These are phyloP conservation scores for Epizoanthus scotinus DNA, from an alignment of 92 coral and sea anemone genomes.

Conservation along the genomic window DNA sequence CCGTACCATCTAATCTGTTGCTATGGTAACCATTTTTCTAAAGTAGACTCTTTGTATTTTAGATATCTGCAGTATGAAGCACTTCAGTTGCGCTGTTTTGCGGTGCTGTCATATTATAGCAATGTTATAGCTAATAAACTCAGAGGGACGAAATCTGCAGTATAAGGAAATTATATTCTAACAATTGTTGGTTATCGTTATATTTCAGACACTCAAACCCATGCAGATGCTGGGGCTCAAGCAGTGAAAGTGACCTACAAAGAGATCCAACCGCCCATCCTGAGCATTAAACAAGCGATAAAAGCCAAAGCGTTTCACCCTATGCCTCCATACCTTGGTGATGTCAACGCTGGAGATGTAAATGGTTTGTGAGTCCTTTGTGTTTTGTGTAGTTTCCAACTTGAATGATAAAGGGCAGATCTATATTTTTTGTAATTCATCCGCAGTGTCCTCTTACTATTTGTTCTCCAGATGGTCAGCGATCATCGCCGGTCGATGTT, in stretches of 20 bases:
- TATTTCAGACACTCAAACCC: slow-evolving; percentile 71
- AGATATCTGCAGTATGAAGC: too few relatives aligned
- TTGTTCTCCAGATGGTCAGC: too few relatives aligned
- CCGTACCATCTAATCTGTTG: too few relatives aligned
- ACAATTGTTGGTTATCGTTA: neutral
- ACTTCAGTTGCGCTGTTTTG: too few relatives aligned
- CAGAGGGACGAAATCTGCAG: neutral
- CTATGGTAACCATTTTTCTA: too few relatives aligned
- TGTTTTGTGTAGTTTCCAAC: neutral
- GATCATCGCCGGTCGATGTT: too few relatives aligned
- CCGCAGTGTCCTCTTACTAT: too few relatives aligned
- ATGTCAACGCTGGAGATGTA: slow-evolving; percentile 73
- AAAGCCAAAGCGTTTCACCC: slow-evolving; percentile 73
- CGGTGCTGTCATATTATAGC: neutral
- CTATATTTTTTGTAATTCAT: too few relatives aligned
- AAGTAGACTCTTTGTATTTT: too few relatives aligned
- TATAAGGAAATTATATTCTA: neutral
- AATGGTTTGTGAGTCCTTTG: slow-evolving; percentile 47
- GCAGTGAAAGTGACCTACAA: slow-evolving; percentile 84
- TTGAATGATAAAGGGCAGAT: neutral
- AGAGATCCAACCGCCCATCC: slow-evolving; percentile 66
- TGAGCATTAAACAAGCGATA: slow-evolving; percentile 80
- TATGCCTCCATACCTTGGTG: slow-evolving; percentile 49
- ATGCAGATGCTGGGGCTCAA: slow-evolving; percentile 82
- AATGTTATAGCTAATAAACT: too few relatives aligned